phyloP scores from a whole-genome alignment of 2,113 vertebrate genomes.

The Thalassoma bifasciatum region DNA sequence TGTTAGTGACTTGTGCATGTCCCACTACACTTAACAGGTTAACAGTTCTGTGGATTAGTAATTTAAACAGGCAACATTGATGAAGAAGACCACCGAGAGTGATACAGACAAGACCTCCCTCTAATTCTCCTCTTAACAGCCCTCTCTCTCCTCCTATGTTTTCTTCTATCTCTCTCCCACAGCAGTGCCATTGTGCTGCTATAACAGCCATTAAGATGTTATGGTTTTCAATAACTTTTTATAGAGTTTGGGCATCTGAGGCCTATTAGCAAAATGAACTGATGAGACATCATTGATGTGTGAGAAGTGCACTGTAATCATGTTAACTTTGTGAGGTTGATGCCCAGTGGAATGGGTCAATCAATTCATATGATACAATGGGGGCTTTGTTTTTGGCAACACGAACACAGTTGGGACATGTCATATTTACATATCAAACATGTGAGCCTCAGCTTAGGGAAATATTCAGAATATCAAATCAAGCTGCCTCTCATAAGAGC shows the following conservation, averaged over 20 bases:
- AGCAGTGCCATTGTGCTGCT: conserved; percentile 30
- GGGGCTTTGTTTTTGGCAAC: conserved; percentile 17
- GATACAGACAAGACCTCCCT: conserved; percentile 7
- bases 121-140: background rate
- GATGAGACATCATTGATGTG: conserved; percentile 62
- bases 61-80: conserved; percentile 18
- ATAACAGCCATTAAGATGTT: conserved; percentile 51
- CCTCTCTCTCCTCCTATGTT: too few species aligned
- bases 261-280: conserved; percentile 68
- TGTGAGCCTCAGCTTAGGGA: background rate
- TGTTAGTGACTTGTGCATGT: background rate
- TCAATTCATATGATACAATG: conserved; percentile 20
- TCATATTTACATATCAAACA: conserved; percentile 33
- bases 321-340: conserved; percentile 43
- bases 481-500: background rate
- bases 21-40: background rate
- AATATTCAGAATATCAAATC: conserved; percentile 8
- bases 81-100: conserved; percentile 19
- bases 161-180: too few species aligned
- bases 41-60: conserved; percentile 4
- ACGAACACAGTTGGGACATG: conserved; percentile 9
- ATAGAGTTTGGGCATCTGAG: conserved; percentile 62
- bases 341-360: conserved; percentile 39
- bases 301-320: conserved; percentile 65
- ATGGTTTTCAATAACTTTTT: conserved; percentile 75